phyloP scores from a whole-genome alignment of 1,140 invertebrate genomes.

The Aporrectodea caliginosa region DNA sequence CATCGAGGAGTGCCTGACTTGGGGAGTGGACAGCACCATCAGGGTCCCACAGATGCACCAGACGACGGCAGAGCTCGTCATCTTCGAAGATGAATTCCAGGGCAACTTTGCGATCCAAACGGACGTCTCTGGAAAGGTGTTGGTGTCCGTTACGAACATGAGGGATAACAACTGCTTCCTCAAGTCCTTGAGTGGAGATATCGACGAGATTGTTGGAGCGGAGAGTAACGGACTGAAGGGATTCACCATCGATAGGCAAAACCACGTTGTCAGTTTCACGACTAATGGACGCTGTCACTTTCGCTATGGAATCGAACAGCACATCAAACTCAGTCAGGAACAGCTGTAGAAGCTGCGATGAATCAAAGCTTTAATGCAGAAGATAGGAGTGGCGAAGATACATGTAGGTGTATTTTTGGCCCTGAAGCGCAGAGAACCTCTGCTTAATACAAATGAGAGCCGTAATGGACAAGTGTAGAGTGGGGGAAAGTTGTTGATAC shows the following conservation, averaged over 20 bases:
- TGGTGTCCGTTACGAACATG: slow-evolving; percentile 51
- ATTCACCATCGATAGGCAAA: slow-evolving; percentile 42
- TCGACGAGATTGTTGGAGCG: slow-evolving; percentile 47
- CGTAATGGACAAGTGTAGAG: too few relatives aligned
- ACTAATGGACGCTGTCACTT: slow-evolving; percentile 50
- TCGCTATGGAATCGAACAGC: slow-evolving; percentile 53
- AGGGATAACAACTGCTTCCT: slow-evolving; percentile 55
- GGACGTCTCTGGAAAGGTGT: slow-evolving; percentile 49
- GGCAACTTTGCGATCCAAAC: slow-evolving; percentile 52
- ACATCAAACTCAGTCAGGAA: slow-evolving; percentile 45
- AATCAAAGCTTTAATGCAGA: too few relatives aligned
- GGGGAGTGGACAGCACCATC: slow-evolving; percentile 57
- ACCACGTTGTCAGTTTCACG: slow-evolving; percentile 42
- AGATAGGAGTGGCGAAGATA: too few relatives aligned
- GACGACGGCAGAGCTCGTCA: slow-evolving; percentile 55
- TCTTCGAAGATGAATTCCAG: slow-evolving; percentile 55
- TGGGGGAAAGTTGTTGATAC: too few relatives aligned
- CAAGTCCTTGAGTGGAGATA: slow-evolving; percentile 48
- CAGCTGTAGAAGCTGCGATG: slow-evolving; percentile 16
- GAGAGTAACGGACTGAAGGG: slow-evolving; percentile 37
- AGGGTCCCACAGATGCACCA: slow-evolving; percentile 51
- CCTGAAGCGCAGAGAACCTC: too few relatives aligned
- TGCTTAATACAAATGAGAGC: too few relatives aligned
- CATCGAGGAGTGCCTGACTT: slow-evolving; percentile 54
- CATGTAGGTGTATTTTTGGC: too few relatives aligned